phyloP scores from a whole-genome alignment of 2,888 invertebrate genomes.

The Hirtodrosophila duncani region DNA sequence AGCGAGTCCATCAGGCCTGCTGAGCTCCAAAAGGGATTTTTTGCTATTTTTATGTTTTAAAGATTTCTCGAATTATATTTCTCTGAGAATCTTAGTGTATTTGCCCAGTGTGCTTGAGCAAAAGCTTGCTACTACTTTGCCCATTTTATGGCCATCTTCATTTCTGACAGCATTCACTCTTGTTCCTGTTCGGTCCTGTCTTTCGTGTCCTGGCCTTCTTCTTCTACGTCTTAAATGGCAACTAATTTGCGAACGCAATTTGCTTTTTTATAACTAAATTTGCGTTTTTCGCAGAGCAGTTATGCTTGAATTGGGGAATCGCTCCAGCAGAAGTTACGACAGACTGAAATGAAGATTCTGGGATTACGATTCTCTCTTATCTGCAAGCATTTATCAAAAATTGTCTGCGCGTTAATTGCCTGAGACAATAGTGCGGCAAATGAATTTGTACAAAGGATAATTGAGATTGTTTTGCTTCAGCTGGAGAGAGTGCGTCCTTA shows the following conservation, averaged over 20 bases:
- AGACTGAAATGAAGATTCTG: slow-evolving; percentile 7
- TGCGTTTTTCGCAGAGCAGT: slow-evolving; percentile 56
- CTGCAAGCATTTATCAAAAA: slow-evolving; percentile 72
- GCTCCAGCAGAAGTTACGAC: slow-evolving; percentile 62
- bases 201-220: slow-evolving; percentile 31
- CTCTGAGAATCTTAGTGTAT: too few relatives aligned
- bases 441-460: slow-evolving; percentile 72
- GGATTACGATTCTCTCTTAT: slow-evolving; percentile 38
- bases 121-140: too few relatives aligned
- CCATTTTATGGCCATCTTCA: too few relatives aligned
- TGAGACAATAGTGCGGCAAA: slow-evolving; percentile 71
- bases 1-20: too few relatives aligned
- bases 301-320: slow-evolving; percentile 51
- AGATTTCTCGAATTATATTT: too few relatives aligned
- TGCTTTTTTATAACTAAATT: slow-evolving; percentile 70
- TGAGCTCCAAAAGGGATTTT: too few relatives aligned
- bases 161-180: slow-evolving; percentile 2
- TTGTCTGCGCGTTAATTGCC: slow-evolving; percentile 68
- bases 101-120: slow-evolving; percentile 19
- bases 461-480: slow-evolving; percentile 67
- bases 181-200: slow-evolving; percentile 14
- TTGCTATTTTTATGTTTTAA: too few relatives aligned
- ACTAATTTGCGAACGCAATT: slow-evolving; percentile 70
- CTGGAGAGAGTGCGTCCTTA: slow-evolving; percentile 29
- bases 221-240: slow-evolving; percentile 68